These are phyloP conservation scores for Athalia rosae DNA, from an alignment of 2,888 invertebrate species.

Conservation along the genomic window DNA sequence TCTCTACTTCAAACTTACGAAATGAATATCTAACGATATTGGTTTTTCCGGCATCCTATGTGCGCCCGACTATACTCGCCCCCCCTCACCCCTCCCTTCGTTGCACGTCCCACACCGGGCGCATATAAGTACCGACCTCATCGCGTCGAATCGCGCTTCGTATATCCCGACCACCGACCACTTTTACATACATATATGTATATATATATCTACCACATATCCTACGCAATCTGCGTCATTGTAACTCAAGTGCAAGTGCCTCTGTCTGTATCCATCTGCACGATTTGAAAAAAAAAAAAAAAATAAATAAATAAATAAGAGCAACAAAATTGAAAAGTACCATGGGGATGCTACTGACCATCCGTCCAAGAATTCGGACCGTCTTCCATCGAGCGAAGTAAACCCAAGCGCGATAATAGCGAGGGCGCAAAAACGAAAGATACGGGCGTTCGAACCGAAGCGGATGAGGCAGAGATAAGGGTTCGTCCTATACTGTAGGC, in stretches of 20 bases:
- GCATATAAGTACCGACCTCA: constrained; percentile 30
- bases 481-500: constrained; percentile 27
- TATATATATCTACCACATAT: constrained; percentile 9
- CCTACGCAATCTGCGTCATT: constrained; percentile 58
- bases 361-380: too few species aligned
- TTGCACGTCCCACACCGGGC: constrained; percentile 41
- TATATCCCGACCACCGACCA: constrained; percentile 40
- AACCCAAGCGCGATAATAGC: constrained; percentile 33
- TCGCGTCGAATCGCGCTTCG: constrained; percentile 37
- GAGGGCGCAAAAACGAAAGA: constrained; percentile 2
- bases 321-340: constrained; percentile 4
- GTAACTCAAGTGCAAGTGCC: constrained; percentile 64
- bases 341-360: not conserved
- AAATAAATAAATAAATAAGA: too few species aligned
- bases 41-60: constrained; percentile 58
- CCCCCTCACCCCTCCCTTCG: too few species aligned
- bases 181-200: not conserved
- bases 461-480: constrained; percentile 38
- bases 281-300: not conserved
- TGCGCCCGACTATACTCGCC: constrained; percentile 48
- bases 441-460: constrained; percentile 37
- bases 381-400: not conserved
- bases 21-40: constrained; percentile 73
- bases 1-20: constrained; percentile 72
- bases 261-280: constrained; percentile 5